phyloP scores from a whole-genome alignment of 2,797 vertebrate species.

The Gallinago nigripennis region DNA sequence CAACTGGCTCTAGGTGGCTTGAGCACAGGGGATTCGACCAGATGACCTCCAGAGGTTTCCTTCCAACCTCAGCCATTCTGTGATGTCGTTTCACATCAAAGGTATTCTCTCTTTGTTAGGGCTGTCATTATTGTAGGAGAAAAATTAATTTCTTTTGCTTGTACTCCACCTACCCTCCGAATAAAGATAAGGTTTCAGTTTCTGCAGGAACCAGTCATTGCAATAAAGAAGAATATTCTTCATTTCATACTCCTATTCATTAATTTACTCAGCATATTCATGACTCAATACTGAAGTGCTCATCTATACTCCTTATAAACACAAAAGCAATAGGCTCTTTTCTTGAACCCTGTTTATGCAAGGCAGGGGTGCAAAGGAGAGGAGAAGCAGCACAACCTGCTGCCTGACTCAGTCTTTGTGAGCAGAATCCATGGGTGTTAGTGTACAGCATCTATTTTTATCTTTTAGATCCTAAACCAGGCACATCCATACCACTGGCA shows the following conservation, averaged over 20 bases:
- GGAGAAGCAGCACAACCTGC: not conserved
- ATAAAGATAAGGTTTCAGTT: conserved; percentile 33
- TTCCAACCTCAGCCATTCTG: not conserved
- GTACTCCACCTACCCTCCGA: conserved; percentile 2
- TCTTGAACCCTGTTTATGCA: not conserved
- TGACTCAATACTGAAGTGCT: not conserved
- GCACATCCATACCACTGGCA: not conserved
- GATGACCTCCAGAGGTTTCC: not conserved
- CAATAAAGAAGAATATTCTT: not conserved
- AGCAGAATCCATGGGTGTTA: not conserved
- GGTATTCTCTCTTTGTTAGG: not conserved
- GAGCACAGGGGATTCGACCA: not conserved
- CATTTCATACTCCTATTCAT: not conserved
- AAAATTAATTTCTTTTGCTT: conserved; percentile 30
- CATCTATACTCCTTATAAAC: not conserved
- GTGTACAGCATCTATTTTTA: not conserved
- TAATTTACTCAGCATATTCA: not conserved
- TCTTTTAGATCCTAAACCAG: not conserved
- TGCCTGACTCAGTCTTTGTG: not conserved
- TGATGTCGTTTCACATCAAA: not conserved
- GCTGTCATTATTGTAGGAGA: not conserved
- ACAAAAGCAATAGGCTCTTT: not conserved
- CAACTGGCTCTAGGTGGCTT: not conserved
- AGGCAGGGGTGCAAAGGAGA: not conserved
- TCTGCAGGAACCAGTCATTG: conserved; percentile 6